Base-by-base conservation (phyloP, 1,140 invertebrate species). In the Ostrea denselamellosa region DNA sequence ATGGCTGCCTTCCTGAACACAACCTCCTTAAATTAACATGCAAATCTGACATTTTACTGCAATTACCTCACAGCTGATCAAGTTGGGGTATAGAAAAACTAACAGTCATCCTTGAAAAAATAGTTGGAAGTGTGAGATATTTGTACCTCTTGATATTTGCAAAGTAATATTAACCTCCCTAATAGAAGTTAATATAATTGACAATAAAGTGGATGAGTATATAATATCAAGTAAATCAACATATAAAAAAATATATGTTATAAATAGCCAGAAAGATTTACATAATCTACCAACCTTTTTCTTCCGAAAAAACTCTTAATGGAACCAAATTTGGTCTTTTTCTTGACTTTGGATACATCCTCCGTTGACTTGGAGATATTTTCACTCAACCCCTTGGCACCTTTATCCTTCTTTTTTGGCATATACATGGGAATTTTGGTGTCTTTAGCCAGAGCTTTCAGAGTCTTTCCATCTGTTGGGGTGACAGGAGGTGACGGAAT, bases 271-370 rank as follows among this genome's bases (percentile, higher is more conserved):
- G 51, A 53, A 0, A 25, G 51, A 17, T 53, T n/a, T 54, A 19
- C n/a, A 53, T n/a, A 83, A 28, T 8, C 17, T 52, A 83, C 82
- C 10, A 85, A 87, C 88, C 88, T 89, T 71, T 89, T 89, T 52
- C 86, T 85, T 52, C 88, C 88, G 68, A 89, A 89, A 52, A 89
- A 89, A 28, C 65, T 89, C 71, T 89, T 89, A 56, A 89, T 89
- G 65, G 88, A 89, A 28, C 86, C 86, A 53, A 89, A 87, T n/a
- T 83, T 71, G 56, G 68, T 85, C 28, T 87, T 89, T 77, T 89
- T 89, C 62, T 89, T 89, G 10, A 87, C 54, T 52, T 89, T 89
- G 51, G 88, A 89, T 52, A 89, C 81, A 85, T 89, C 88, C 71
- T 89, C 88, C 51, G 56, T 89, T 51, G 88, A 89, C 25, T 86